Evolutionary conservation across 37 sponge, comb jelly and placozoan genomes (phyloP), one percentile per base, ranked within the genome.

Genomic region (Spongilla lacustris): DNA sequence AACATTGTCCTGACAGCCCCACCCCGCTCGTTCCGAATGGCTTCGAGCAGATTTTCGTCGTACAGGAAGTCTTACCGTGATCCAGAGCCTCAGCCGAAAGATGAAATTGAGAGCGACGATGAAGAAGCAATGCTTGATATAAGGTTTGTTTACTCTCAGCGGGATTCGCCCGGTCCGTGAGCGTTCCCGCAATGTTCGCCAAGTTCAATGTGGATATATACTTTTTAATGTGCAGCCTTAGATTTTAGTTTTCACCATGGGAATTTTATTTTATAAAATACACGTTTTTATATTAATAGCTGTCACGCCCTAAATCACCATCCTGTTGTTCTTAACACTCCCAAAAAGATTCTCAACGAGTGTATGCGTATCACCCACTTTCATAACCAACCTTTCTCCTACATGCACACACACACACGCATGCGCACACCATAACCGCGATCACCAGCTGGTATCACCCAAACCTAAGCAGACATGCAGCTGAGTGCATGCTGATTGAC

Each of bases 401-500:
- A 58, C 58, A 58, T 17, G 11, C 21, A 58, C 58, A 58, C 58
- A 58, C 21, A 58, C 58, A 58, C 58, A 58, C 21, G 11, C 58
- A 58, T 17, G 11, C 14, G 11, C 58, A 17, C 58, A 58, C 58
- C n/a, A n/a, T n/a, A n/a, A 58, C 58, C 3, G 6, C 41, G 41
- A 6, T 58, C 1, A 58, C 11, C 58, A 58, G 58, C 70, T 94
- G 95, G 95, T 94, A 76, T 69, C 95, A 94, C 30, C 95, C 95
- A 17, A 25, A 85, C 41, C 86, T 94, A 36, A 88, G 86, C 4
- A 36, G 95, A 71, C 95, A 94, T 80, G 69, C 91, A 38, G 95
- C 95, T 8, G 95, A 94, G 69, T 94, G 95, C 58, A 94, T 94
- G 92, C 83, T 94, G 0, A 91, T 94, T 13, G 95, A 94, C 83